Percentiles rank a stretch among this genome's conserved stretches.
phyloP scores from a whole-genome alignment of 2,888 invertebrate species.

The Epirrita christyi region DNA sequence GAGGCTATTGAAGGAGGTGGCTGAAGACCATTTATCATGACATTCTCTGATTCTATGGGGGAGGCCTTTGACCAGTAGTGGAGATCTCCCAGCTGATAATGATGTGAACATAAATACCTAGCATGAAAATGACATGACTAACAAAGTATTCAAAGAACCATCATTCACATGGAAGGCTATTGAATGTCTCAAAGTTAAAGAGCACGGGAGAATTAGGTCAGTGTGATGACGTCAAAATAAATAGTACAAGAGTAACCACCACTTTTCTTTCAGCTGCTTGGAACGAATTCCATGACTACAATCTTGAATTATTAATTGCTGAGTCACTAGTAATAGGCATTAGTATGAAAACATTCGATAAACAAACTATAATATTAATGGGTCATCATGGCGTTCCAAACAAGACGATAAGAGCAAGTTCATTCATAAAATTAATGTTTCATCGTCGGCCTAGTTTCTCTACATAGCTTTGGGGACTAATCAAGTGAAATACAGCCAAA shows the following conservation, averaged over 20 bases:
- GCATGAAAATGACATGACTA: neutral
- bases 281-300: slow-evolving; percentile 2
- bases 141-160: neutral
- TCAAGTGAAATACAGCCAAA: slow-evolving; percentile 14
- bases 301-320: slow-evolving; percentile 7
- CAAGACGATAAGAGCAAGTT: slow-evolving; percentile 69
- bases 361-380: slow-evolving; percentile 36
- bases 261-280: neutral
- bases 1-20: too few relatives aligned
- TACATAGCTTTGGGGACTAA: slow-evolving; percentile 8
- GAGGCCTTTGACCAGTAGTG: neutral
- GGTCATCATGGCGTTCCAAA: slow-evolving; percentile 47
- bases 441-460: slow-evolving; percentile 47
- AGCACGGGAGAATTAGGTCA: slow-evolving; percentile 23
- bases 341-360: slow-evolving; percentile 19
- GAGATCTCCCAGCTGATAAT: neutral
- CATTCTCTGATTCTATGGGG: too few relatives aligned
- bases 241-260: slow-evolving; percentile 9
- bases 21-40: too few relatives aligned
- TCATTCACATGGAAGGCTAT: neutral
- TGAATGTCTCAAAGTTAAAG: neutral
- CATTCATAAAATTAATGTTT: slow-evolving; percentile 44
- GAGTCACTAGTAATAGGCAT: slow-evolving; percentile 17
- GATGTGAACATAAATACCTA: neutral
- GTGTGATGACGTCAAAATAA: slow-evolving; percentile 41